Evolutionary conservation across 2,797 vertebrate genomes (phyloP).

Genomic region (Podarcis lilfordi): DNA sequence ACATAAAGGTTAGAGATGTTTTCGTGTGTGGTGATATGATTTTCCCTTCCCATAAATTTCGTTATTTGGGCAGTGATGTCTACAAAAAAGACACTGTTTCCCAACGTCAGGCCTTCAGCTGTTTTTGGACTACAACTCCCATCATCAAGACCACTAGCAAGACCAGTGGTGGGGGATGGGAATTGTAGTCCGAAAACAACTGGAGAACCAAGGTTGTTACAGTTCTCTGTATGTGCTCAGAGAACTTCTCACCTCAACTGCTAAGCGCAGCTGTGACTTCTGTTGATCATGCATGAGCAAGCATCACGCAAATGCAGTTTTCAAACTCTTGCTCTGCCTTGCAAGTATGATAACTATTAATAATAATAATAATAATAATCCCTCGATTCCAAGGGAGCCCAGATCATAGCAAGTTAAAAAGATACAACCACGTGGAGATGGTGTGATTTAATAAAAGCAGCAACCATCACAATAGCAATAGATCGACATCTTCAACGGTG

Average conservation of each 20-base stretch:
- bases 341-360: too few species aligned
- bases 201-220: too few species aligned
- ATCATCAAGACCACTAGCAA: too few species aligned
- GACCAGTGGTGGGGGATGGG: too few species aligned
- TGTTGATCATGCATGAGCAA: background rate
- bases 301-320: background rate
- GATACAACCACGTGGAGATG: background rate
- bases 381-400: too few species aligned
- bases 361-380: too few species aligned
- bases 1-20: background rate
- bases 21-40: background rate
- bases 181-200: too few species aligned
- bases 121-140: too few species aligned
- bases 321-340: too few species aligned
- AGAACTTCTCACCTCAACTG: background rate
- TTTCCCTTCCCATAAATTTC: background rate
- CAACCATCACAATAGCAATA: background rate
- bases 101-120: too few species aligned
- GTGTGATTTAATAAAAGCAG: background rate
- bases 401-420: too few species aligned
- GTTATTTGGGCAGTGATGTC: background rate
- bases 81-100: background rate
- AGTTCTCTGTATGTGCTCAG: background rate
- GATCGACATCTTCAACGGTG: background rate
- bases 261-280: too few species aligned